A percentile compares a stretch with the other conserved stretches of the same genome.
Conservation (phyloP, 2,113 vertebrate genomes). For the Chamaetylas fuelleborni region DNA sequence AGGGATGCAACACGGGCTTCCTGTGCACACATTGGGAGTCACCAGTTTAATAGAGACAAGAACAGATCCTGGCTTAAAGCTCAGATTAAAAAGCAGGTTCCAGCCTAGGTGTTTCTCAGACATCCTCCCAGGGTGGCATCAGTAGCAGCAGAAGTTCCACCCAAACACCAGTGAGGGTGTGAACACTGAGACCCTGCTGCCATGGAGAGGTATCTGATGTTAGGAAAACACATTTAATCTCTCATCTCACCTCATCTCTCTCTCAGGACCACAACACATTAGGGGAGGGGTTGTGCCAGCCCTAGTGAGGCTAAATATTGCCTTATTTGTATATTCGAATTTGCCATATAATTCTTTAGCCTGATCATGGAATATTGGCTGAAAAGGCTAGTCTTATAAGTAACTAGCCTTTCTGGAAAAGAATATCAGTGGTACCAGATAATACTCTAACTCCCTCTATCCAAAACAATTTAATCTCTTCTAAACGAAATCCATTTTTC, state of each 20-base stretch:
- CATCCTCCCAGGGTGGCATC: neutral
- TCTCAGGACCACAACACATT: neutral
- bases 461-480: conserved; percentile 36
- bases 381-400: neutral
- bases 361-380: neutral
- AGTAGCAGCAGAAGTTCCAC: fast-evolving
- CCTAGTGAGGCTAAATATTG: neutral
- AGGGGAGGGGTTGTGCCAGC: neutral
- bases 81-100: neutral
- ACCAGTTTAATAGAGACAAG: neutral
- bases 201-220: neutral
- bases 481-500: conserved; percentile 44
- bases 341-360: neutral
- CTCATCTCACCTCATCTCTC: neutral
- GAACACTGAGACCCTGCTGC: neutral
- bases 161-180: neutral
- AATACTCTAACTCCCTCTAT: neutral
- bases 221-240: neutral
- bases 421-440: neutral
- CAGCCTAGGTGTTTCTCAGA: neutral
- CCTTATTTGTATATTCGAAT: neutral
- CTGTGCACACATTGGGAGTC: neutral
- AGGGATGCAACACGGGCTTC: neutral
- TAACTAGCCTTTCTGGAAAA: conserved; percentile 12
- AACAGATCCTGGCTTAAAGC: neutral